These are phyloP conservation scores for Caenorhabditis sinica DNA, from an alignment of 2,888 invertebrate genomes.

Conservation along the genomic window DNA sequence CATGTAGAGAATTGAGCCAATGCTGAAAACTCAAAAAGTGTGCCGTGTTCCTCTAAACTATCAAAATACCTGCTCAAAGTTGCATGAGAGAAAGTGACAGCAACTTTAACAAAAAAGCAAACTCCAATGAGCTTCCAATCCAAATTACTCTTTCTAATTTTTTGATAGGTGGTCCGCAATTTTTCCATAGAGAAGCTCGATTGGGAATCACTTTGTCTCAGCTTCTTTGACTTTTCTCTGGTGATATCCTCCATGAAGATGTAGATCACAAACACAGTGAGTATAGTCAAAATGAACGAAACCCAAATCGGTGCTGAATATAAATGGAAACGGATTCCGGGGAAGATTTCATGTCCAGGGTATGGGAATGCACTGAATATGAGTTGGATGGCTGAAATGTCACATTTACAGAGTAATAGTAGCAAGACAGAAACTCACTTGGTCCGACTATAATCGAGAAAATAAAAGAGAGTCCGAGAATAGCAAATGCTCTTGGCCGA, in stretches of 20 bases:
- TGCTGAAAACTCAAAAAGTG: slow-evolving; percentile 7
- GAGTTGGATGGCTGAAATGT: slow-evolving; percentile 67
- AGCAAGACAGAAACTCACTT: neutral
- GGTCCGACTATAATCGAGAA: slow-evolving; percentile 51
- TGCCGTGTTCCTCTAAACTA: neutral
- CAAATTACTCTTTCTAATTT: slow-evolving; percentile 21
- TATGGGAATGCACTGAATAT: slow-evolving; percentile 68
- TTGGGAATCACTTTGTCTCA: slow-evolving; percentile 10
- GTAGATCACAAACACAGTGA: slow-evolving; percentile 25
- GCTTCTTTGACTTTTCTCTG: neutral
- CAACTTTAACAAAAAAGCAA: slow-evolving; percentile 43
- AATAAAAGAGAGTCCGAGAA: slow-evolving; percentile 33
- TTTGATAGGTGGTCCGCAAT: neutral
- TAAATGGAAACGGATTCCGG: slow-evolving; percentile 51
- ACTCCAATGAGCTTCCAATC: slow-evolving; percentile 50
- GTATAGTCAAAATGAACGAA: slow-evolving; percentile 31
- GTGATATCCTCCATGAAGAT: slow-evolving; percentile 37
- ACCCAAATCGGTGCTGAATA: slow-evolving; percentile 51
- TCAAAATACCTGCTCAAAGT: slow-evolving; percentile 31
- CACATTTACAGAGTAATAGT: neutral
- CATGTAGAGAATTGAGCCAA: slow-evolving; percentile 41
- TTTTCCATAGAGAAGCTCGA: slow-evolving; percentile 22
- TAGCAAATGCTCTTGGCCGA: slow-evolving; percentile 41
- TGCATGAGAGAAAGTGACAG: slow-evolving; percentile 35
- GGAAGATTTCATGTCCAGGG: slow-evolving; percentile 66